phyloP scores from a whole-genome alignment of 2,888 invertebrate species.

The Ecliptopera silaceata region DNA sequence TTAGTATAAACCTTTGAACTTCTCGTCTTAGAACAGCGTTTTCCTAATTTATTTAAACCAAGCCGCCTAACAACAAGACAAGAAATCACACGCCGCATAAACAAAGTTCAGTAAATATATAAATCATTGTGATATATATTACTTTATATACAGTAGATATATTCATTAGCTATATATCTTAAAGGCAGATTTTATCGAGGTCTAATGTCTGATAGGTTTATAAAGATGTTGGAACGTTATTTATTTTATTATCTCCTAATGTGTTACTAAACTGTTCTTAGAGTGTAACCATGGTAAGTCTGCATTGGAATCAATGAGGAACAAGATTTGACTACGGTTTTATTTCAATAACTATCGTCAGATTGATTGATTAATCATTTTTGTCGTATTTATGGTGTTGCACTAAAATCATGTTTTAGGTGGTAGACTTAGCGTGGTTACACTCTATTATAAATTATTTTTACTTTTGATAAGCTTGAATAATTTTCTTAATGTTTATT shows the following conservation, averaged over 20 bases:
- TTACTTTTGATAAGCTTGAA: no score
- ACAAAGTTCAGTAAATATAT: slow-evolving; percentile 26
- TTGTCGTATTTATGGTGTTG: no score
- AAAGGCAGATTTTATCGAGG: slow-evolving; percentile 12
- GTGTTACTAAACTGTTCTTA: background rate
- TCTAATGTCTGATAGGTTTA: slow-evolving; percentile 7
- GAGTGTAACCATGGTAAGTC: no score
- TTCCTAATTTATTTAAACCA: background rate
- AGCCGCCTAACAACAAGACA: slow-evolving; percentile 9
- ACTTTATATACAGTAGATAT: slow-evolving; percentile 6
- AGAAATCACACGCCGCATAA: slow-evolving; percentile 16
- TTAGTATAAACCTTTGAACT: no score
- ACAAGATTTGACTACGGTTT: no score
- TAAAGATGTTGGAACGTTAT: background rate
- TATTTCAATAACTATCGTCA: no score
- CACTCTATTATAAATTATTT: no score
- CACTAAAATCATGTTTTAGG: no score
- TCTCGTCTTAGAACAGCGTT: background rate
- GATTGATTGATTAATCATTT: no score
- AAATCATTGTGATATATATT: slow-evolving; percentile 35
- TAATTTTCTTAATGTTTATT: no score
- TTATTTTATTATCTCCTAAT: background rate
- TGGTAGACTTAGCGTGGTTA: no score
- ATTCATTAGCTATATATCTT: slow-evolving; percentile 11
- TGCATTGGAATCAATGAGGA: no score